These are phyloP conservation scores for Phyllopteryx taeniolatus DNA, from an alignment of 2,113 vertebrate genomes.

Conservation along the genomic window DNA sequence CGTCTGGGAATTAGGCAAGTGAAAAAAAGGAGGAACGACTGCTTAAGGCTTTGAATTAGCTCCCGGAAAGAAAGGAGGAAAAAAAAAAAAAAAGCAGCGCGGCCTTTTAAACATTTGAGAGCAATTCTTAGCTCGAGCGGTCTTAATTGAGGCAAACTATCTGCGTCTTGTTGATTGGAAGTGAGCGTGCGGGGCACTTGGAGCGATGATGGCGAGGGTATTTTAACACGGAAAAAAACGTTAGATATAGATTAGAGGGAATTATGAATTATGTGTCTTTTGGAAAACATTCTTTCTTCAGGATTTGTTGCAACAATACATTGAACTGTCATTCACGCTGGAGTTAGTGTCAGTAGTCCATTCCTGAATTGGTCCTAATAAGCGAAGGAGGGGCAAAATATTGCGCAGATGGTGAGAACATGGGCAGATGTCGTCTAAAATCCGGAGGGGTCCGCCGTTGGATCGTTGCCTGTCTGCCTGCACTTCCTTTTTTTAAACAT, in stretches of 20 bases:
- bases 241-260: conserved; percentile 19
- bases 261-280: conserved; percentile 19
- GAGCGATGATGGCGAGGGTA: conserved; percentile 20
- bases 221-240: conserved; percentile 6
- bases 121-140: conserved; percentile 43
- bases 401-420: conserved; percentile 40
- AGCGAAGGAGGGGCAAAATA: conserved; percentile 39
- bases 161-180: conserved; percentile 25
- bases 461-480: conserved; percentile 37
- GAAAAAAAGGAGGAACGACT: conserved; percentile 21
- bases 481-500: conserved; percentile 54
- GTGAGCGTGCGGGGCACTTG: conserved; percentile 24
- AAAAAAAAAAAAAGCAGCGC: conserved; percentile 10
- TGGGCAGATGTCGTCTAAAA: conserved; percentile 64
- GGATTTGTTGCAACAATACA: not conserved
- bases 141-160: conserved; percentile 50
- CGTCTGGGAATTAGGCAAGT: conserved; percentile 46
- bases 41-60: conserved; percentile 48
- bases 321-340: not conserved
- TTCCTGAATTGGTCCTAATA: conserved; percentile 16
- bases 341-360: not conserved
- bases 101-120: conserved; percentile 55
- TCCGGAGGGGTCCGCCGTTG: conserved; percentile 55
- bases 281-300: not conserved
- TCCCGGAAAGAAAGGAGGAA: conserved; percentile 17